Evolutionary conservation across 2,113 vertebrate genomes (phyloP).

Genomic region (Baryphthengus martii): DNA sequence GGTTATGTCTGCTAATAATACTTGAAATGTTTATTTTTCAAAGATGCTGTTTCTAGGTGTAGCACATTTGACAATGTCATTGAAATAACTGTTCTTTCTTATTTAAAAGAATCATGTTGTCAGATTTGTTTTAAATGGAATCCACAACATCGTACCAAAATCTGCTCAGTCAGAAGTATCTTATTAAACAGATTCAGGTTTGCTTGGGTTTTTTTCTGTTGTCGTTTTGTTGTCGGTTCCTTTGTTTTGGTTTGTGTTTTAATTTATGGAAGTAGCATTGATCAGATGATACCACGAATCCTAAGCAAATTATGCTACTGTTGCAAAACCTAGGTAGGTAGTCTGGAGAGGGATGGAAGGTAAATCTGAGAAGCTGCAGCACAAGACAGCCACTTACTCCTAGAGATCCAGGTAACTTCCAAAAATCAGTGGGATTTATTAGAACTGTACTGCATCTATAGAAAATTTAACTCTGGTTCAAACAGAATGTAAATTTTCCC

Average conservation of each 20-base stretch:
- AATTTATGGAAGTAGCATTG: background rate
- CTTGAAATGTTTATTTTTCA: slow-evolving; percentile 12
- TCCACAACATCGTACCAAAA: background rate
- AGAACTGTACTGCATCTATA: background rate
- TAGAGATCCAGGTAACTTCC: background rate
- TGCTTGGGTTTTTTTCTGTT: background rate
- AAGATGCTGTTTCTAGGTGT: background rate
- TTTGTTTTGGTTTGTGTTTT: background rate
- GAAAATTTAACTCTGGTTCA: background rate
- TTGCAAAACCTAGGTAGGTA: background rate
- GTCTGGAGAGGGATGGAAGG: background rate
- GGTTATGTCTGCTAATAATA: background rate
- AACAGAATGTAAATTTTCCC: background rate
- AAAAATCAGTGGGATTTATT: background rate
- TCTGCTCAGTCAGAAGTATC: background rate
- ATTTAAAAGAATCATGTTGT: background rate
- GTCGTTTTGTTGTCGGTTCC: accelerated
- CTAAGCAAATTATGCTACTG: background rate
- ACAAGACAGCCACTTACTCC: background rate
- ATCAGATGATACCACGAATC: background rate
- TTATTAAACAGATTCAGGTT: background rate
- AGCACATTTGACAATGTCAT: background rate
- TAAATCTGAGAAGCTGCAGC: background rate
- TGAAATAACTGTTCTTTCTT: background rate
- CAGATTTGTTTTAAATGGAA: background rate